Evolutionary conservation across 2,888 invertebrate species (phyloP).

Genomic region (Imbricaverruca yamaguchii): DNA sequence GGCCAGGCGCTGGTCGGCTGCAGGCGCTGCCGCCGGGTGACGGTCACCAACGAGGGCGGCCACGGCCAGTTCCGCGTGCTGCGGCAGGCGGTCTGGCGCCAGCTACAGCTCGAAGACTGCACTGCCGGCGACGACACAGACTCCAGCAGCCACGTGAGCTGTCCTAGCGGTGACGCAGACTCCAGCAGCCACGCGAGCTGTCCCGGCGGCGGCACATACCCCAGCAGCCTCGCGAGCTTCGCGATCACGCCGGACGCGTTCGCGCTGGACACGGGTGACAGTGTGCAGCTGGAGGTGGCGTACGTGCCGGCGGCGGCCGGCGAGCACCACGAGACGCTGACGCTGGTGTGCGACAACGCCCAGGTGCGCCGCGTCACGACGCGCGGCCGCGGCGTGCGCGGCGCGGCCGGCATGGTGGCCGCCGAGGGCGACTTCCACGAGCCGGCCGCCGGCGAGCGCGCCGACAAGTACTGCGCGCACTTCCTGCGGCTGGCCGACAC

Average conservation of each 20-base stretch:
- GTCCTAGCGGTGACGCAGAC: too few relatives aligned
- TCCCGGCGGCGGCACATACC: too few relatives aligned
- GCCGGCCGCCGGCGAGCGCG: background rate
- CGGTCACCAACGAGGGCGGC: conserved; percentile 52
- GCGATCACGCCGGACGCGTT: background rate
- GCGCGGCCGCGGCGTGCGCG: background rate
- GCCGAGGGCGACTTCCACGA: background rate
- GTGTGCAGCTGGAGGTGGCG: conserved; percentile 6
- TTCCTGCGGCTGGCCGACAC: conserved; percentile 8
- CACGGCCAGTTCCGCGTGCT: conserved; percentile 49
- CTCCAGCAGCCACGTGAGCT: too few relatives aligned
- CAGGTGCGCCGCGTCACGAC: background rate
- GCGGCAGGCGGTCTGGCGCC: conserved; percentile 48
- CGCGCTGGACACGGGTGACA: background rate
- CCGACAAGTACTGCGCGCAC: background rate
- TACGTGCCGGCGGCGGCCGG: background rate
- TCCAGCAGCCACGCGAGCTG: too few relatives aligned
- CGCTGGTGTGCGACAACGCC: conserved; percentile 1
- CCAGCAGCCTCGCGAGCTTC: background rate
- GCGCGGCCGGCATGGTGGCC: background rate
- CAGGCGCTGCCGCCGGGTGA: background rate
- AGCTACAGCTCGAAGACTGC: conserved; percentile 29
- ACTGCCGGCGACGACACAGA: too few relatives aligned
- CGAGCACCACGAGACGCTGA: background rate
- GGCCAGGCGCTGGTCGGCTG: conserved; percentile 9